These are phyloP conservation scores for Neosalanx taihuensis DNA, from an alignment of 2,797 vertebrate species.

Conservation along the genomic window DNA sequence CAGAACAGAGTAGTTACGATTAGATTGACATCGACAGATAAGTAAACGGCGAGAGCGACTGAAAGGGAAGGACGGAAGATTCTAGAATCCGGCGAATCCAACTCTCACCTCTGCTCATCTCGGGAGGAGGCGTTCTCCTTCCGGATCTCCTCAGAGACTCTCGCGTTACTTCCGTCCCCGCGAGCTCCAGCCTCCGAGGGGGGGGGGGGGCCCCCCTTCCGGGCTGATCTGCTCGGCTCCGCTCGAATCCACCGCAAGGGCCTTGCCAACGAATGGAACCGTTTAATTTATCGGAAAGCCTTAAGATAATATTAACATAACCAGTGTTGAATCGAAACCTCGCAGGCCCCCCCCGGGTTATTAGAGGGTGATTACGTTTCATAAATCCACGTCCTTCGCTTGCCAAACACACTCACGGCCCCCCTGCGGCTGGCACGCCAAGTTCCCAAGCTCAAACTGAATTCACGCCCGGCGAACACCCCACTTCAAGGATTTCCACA, in stretches of 20 bases:
- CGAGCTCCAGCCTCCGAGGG: constrained; percentile 6
- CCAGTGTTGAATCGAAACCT: constrained; percentile 59
- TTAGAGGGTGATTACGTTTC: constrained; percentile 63
- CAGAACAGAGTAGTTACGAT: constrained; percentile 20
- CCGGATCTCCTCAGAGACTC: no score
- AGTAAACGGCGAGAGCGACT: constrained; percentile 15
- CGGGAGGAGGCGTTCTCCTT: background rate
- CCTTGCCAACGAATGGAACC: constrained; percentile 46
- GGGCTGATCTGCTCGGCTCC: constrained; percentile 28
- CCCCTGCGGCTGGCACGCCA: constrained; percentile 50
- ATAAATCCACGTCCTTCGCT: constrained; percentile 61
- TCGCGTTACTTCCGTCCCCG: background rate
- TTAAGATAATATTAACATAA: constrained; percentile 67
- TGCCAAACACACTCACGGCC: constrained; percentile 54
- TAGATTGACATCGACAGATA: constrained; percentile 29
- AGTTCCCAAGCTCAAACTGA: constrained; percentile 52
- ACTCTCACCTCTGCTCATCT: background rate
- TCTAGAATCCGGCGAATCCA: constrained; percentile 19
- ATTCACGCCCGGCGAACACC: constrained; percentile 27
- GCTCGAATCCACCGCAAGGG: constrained; percentile 31
- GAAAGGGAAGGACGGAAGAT: constrained; percentile 19
- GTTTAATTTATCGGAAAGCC: constrained; percentile 57
- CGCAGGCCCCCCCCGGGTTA: constrained; percentile 61
- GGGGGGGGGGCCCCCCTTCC: no score
- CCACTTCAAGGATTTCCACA: constrained; percentile 58